phyloP scores from a whole-genome alignment of 1,140 invertebrate genomes.

The Augochlora pura region DNA sequence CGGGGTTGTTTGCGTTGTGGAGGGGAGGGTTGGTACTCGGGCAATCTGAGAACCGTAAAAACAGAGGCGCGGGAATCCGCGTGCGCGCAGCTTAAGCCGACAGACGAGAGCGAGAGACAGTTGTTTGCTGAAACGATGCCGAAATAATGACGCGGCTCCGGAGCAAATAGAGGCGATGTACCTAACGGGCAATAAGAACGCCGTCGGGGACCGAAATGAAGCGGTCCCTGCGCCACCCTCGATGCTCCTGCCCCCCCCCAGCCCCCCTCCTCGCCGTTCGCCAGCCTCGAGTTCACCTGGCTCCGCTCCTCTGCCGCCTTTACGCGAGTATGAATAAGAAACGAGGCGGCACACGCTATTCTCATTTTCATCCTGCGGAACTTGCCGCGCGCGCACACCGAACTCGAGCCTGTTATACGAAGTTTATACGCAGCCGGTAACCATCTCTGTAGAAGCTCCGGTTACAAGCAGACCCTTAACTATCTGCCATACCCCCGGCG shows the following conservation, averaged over 20 bases:
- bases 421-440: conserved; percentile 53
- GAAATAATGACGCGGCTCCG: conserved; percentile 25
- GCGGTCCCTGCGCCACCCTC: background rate
- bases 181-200: conserved; percentile 42
- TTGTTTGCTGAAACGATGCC: conserved; percentile 35
- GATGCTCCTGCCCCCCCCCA: no score
- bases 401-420: conserved; percentile 51
- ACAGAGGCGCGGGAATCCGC: conserved; percentile 18
- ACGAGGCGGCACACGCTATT: conserved; percentile 45
- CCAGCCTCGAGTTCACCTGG: no score
- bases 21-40: background rate
- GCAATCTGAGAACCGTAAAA: conserved; percentile 28
- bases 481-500: conserved; percentile 18
- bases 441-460: conserved; percentile 42
- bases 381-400: conserved; percentile 29
- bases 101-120: conserved; percentile 35
- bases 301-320: conserved; percentile 1
- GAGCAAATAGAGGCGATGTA: conserved; percentile 21
- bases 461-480: conserved; percentile 52
- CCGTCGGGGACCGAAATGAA: conserved; percentile 32
- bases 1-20: background rate
- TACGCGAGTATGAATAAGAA: conserved; percentile 54
- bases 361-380: conserved; percentile 50
- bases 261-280: no score
- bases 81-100: background rate